Evolutionary conservation across 2,113 vertebrate genomes (phyloP), one percentile per base, ranked within the genome.

Genomic region (Suncus etruscus): DNA sequence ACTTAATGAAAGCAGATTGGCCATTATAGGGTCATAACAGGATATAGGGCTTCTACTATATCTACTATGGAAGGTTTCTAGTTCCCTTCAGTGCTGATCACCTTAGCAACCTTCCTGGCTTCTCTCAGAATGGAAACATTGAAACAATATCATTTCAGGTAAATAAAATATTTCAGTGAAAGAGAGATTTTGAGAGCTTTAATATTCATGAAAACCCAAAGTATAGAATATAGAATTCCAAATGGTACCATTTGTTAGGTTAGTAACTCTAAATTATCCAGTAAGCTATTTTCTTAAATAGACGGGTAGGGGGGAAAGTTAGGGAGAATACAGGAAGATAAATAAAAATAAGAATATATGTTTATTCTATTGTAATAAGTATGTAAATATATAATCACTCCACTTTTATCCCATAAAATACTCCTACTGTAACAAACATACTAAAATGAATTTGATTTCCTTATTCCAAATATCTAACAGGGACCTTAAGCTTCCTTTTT

Each of bases 391-490:
- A 10, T 65, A 75, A 47, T 83, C 81, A 65, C 20, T 29, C 50
- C 6, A 10, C 68, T 63, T 80, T 84, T 25, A n/a, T 50, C 76
- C 63, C 12, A 1, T 11, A 2, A 69, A 51, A 58, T 80, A 65
- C 32, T 80, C n/a, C 32, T 68, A 91, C 70, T 14, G 15, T 16
- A 87, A 61, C 47, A 48, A 74, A 10, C 45, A 25, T 77, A 32
- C 48, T 45, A 20, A 58, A n/a, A 15, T 15, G 1, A 6, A 29
- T 81, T 69, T 69, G 61, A 45, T 70, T 75, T 79, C 31, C 32
- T 87, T 65, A 69, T 16, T 92, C 47, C 47, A 79, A 25, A 81
- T 85, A 63, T 20, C 39, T 20, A 61, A 85, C 82, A 91, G 79
- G 73, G 80, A 69, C 47, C 11, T 22, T 47, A 83, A 51, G 14